Evolutionary conservation across 2,113 vertebrate genomes (phyloP), one percentile per base, ranked within the genome.

Genomic region (Syrmaticus mikado): DNA sequence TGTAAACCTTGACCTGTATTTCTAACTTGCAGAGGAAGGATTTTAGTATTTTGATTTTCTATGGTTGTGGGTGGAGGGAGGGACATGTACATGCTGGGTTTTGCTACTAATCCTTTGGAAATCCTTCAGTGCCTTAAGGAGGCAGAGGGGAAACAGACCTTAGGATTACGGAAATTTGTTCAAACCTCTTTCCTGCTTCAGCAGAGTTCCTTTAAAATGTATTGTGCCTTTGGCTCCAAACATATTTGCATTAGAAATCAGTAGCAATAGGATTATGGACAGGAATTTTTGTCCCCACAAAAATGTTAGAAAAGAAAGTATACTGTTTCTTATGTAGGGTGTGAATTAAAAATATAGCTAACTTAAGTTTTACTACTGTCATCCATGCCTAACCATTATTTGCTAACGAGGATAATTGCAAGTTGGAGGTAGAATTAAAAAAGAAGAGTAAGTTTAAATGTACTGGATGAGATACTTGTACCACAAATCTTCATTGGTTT

Each of bases 61-160:
- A 6, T 67, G 60, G 17, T 7, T 71, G 58, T 79, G 72, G 57
- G 55, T 81, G 43, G 30, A 73, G 71, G 62, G 66, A 90, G 57
- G 76, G 65, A 91, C 43, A 32, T 21, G 66, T 85, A 70, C 46
- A 60, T 75, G 48, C 58, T 92, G 81, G 72, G 71, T 80, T 85
- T 73, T 95, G 82, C 66, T 58, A 87, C 66, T 82, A 90, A 94
- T 93, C 85, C 83, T 96, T 90, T 78, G 82, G 94, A 94, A 96
- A 95, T 94, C 94, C 93, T 96, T 95, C 89, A 93, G 97, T 94
- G 96, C 95, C 95, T 97, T 97, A 95, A 89, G 70, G 92, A 97
- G 95, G 92, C 82, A 91, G 74, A 95, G 79, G 64, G 88, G 61
- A 43, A 83, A 66, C 79, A 87, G 78, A 77, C 62, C 36, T 71